phyloP scores from a whole-genome alignment of 2,113 vertebrate species.

The Grallaria varia region DNA sequence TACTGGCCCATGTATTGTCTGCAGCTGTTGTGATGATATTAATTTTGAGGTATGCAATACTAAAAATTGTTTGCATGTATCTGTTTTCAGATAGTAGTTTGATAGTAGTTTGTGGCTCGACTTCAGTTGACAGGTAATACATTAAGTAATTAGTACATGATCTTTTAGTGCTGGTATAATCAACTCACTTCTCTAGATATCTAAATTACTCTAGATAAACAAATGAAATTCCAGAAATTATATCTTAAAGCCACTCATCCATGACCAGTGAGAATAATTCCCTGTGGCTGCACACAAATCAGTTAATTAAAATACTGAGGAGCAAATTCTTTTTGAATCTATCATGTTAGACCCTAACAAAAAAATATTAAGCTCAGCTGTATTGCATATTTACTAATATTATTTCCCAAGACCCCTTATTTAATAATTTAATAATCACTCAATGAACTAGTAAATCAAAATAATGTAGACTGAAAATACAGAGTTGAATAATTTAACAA shows the following conservation, averaged over 20 bases:
- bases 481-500: background rate
- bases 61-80: background rate
- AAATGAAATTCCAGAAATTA: background rate
- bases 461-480: background rate
- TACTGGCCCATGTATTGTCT: constrained; percentile 84
- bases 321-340: background rate
- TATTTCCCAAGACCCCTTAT: background rate
- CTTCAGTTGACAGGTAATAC: background rate
- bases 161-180: background rate
- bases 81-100: background rate
- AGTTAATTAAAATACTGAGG: background rate
- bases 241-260: background rate
- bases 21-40: constrained; percentile 85
- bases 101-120: background rate
- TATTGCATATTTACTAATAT: background rate
- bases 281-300: background rate
- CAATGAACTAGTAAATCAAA: background rate
- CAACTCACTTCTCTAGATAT: background rate
- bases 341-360: background rate
- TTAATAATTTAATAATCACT: background rate
- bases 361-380: background rate
- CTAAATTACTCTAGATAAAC: background rate
- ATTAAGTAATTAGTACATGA: background rate
- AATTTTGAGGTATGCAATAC: constrained; percentile 85
- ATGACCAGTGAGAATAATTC: background rate